Base-by-base conservation (phyloP, 92 coral and sea anemone species). In the Phenganax stokvisi region DNA sequence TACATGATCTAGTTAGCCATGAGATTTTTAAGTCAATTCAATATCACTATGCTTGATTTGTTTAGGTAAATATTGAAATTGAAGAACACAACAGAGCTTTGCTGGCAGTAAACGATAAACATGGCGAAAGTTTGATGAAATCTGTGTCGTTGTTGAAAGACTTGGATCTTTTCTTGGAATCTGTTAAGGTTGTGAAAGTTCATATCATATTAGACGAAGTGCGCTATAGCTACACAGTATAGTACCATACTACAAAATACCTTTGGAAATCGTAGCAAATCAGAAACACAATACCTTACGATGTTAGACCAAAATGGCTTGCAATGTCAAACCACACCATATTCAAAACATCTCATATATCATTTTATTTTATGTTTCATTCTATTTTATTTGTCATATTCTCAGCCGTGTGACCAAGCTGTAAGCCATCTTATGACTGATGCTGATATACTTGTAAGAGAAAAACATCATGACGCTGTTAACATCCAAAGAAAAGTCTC, bases 101-200 rank as follows among this genome's bases (percentile, higher is more conserved):
- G 68, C 77, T 96, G 81, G 87, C 87, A 29, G 87, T 96, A 7
- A 96, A 96, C 72, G 88, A 90, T 64, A 92, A 89, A 84, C 92
- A 88, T 85, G 99, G 99, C 5, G 86, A 87, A 72, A 84, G 88
- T 69, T 84, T 96, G 54, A 89, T 96, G 79, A 97, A 96, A 62
- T 92, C 97, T 16, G 99, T 96, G 57, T 90, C 94, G 4, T 85
- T 96, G n/a, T 74, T 96, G 75, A 97, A 96, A 83, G 99, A 96
- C 69, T 96, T 97, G 0, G 99, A 96, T 72, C 74, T 89, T 11
- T 90, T 92, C 68, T 81, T 96, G 71, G 99, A 96, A 72, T 92
- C 93, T 54, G 96, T 96, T 57, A 96, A 96, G 99, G 99, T 96
- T 84, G 15, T 58, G 10, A 12, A 31, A 17, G 57, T 37, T 47